phyloP scores from a whole-genome alignment of 1,140 invertebrate genomes.

The Hylyphantes graminicola region DNA sequence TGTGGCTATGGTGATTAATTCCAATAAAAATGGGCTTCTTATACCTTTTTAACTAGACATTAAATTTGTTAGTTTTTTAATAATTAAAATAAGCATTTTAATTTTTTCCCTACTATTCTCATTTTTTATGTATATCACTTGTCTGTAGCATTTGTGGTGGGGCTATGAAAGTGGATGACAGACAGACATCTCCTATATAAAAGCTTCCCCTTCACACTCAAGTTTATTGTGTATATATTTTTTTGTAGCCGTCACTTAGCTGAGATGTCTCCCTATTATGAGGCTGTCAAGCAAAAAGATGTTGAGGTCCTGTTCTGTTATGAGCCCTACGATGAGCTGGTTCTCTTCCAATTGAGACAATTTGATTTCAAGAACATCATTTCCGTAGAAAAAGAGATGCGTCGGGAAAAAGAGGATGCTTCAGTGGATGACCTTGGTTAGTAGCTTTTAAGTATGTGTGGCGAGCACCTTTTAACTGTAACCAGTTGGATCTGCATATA shows the following conservation, averaged over 20 bases:
- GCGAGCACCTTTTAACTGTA: too few relatives aligned
- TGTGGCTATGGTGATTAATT: too few relatives aligned
- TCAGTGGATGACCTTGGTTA: constrained; percentile 69
- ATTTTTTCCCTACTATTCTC: too few relatives aligned
- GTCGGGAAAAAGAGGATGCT: constrained; percentile 76
- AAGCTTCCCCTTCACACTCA: too few relatives aligned
- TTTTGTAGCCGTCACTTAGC: constrained; percentile 83
- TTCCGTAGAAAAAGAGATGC: constrained; percentile 95
- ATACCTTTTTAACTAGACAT: too few relatives aligned
- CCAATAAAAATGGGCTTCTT: too few relatives aligned
- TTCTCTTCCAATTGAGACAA: constrained; percentile 88
- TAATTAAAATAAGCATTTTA: too few relatives aligned
- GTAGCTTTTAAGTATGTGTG: constrained; percentile 61
- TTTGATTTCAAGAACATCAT: constrained; percentile 83
- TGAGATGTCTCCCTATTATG: constrained; percentile 93
- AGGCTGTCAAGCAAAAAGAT: constrained; percentile 84
- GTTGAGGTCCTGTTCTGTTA: constrained; percentile 95
- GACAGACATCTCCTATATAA: too few relatives aligned
- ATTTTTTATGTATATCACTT: too few relatives aligned
- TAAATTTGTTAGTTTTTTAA: too few relatives aligned
- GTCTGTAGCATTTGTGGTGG: too few relatives aligned
- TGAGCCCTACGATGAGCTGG: constrained; percentile 95
- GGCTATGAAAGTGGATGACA: neutral
- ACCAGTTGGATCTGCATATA: too few relatives aligned
- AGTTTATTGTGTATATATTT: constrained; percentile 59